phyloP scores from a whole-genome alignment of 2,888 invertebrate species.

The Caradrina clavipalpis region DNA sequence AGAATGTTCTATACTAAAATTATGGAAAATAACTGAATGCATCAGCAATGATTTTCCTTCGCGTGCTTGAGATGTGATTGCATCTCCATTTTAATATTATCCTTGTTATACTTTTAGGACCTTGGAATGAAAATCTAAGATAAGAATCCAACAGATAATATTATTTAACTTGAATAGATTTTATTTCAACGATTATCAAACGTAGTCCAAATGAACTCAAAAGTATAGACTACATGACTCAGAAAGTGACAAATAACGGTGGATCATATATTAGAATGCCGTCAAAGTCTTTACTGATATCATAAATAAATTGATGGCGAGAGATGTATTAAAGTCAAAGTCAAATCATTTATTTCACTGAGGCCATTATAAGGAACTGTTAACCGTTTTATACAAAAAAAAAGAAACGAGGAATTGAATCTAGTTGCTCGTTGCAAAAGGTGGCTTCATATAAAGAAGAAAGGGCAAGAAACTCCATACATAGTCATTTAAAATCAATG shows the following conservation, averaged over 20 bases:
- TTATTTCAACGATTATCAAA: background rate
- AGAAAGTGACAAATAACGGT: background rate
- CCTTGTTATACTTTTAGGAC: conserved; percentile 21
- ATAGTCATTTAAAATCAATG: too few relatives aligned
- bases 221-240: background rate
- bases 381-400: too few relatives aligned
- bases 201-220: background rate
- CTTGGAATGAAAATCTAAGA: conserved; percentile 27
- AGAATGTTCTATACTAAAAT: background rate
- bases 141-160: conserved; percentile 5
- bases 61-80: conserved; percentile 23
- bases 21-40: conserved; percentile 13
- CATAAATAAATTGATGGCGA: too few relatives aligned
- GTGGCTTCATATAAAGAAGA: too few relatives aligned
- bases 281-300: conserved; percentile 1
- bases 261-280: background rate
- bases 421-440: too few relatives aligned
- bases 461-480: too few relatives aligned
- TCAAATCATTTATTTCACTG: too few relatives aligned
- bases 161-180: background rate
- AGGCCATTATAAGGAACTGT: too few relatives aligned
- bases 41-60: conserved; percentile 5
- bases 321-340: too few relatives aligned
- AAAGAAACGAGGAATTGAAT: too few relatives aligned
- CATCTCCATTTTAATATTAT: conserved; percentile 22